Evolutionary conservation across 2,888 invertebrate species (phyloP).

Genomic region (Oxyteleia sp.): DNA sequence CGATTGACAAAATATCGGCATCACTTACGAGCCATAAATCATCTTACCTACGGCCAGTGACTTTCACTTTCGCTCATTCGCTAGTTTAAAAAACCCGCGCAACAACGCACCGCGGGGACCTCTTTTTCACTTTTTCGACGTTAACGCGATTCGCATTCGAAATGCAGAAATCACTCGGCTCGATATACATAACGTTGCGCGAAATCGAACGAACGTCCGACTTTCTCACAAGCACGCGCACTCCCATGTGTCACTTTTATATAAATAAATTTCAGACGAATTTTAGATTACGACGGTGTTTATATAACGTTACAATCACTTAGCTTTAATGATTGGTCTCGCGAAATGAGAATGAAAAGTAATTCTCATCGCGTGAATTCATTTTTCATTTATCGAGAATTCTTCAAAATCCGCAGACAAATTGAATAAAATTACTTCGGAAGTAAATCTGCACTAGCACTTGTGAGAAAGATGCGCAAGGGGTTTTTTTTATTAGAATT

Average conservation of each 20-base stretch:
- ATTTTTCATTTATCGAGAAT: too few species aligned
- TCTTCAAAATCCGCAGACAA: too few species aligned
- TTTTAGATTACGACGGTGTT: constrained; percentile 14
- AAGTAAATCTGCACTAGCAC: background rate
- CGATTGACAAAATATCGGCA: constrained; percentile 56
- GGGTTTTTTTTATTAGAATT: too few species aligned
- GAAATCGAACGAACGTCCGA: constrained; percentile 18
- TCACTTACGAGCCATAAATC: constrained; percentile 41
- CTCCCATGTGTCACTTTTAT: constrained; percentile 8
- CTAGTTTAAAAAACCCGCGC: background rate
- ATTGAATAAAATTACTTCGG: too few species aligned
- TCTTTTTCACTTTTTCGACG: constrained; percentile 22
- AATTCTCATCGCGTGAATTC: too few species aligned
- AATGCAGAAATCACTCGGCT: constrained; percentile 10
- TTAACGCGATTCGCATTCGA: constrained; percentile 30
- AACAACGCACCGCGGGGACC: constrained; percentile 4
- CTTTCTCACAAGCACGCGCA: constrained; percentile 22
- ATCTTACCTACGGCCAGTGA: constrained; percentile 26
- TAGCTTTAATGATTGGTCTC: too few species aligned
- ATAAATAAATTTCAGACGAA: constrained; percentile 27
- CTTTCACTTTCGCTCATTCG: constrained; percentile 53
- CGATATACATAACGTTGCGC: constrained; percentile 9
- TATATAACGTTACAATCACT: constrained; percentile 17
- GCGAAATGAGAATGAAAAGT: too few species aligned
- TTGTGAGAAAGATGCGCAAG: constrained; percentile 8